These are phyloP conservation scores for Dipodomys merriami DNA, from an alignment of 2,113 vertebrate genomes.

Conservation along the genomic window DNA sequence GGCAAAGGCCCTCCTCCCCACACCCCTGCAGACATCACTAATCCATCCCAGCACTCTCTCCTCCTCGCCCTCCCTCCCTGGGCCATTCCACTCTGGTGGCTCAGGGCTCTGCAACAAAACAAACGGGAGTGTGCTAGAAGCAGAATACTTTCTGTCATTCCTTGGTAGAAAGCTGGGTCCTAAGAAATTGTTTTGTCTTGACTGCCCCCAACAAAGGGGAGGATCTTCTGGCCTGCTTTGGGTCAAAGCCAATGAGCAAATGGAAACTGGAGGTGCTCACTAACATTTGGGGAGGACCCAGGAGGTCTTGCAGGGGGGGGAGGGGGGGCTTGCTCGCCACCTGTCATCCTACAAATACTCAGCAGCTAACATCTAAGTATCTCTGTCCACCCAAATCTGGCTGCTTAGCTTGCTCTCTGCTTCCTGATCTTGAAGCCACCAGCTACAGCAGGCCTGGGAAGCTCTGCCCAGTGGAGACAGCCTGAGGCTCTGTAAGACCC, in stretches of 20 bases:
- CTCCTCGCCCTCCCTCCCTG: no score
- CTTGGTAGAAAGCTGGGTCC: not conserved
- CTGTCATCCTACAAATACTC: not conserved
- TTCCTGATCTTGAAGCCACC: not conserved
- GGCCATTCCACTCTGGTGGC: not conserved
- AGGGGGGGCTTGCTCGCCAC: no score
- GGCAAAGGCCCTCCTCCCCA: no score
- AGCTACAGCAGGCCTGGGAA: not conserved
- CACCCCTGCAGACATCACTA: not conserved
- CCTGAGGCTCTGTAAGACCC: fast-evolving
- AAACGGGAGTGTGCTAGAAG: not conserved
- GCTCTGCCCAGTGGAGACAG: not conserved
- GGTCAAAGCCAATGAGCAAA: not conserved
- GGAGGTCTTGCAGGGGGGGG: not conserved
- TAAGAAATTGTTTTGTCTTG: not conserved
- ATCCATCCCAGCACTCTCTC: not conserved
- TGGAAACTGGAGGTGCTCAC: not conserved
- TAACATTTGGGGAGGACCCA: not conserved
- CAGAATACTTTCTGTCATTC: not conserved
- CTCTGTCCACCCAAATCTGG: not conserved
- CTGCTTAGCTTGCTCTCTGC: not conserved
- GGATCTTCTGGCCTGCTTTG: not conserved
- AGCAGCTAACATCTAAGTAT: not conserved
- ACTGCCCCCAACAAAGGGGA: not conserved
- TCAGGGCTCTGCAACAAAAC: not conserved